A percentile compares a stretch with the other conserved stretches of the same genome.
Conservation (phyloP, 2,888 invertebrate species). For the Xestia xanthographa region DNA sequence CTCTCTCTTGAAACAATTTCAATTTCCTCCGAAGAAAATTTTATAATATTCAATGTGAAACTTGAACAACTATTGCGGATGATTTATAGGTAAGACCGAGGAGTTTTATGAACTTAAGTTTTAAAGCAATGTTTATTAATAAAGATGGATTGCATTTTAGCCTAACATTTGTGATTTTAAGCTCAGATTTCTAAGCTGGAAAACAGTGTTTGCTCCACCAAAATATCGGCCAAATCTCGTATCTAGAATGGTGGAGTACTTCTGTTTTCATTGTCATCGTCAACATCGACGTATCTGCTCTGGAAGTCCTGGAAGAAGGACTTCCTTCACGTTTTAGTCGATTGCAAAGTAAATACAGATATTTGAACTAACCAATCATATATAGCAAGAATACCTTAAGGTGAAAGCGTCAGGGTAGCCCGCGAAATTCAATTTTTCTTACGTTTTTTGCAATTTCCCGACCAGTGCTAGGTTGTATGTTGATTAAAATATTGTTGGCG, state of each 20-base stretch:
- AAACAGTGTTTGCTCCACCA: neutral
- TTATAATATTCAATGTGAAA: constrained; percentile 64
- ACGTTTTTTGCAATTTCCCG: too few relatives aligned
- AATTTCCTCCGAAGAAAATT: constrained; percentile 63
- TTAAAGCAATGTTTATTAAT: constrained; percentile 13
- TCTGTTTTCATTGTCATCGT: neutral
- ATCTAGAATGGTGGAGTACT: neutral
- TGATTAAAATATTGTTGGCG: too few relatives aligned
- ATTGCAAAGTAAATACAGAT: constrained; percentile 1
- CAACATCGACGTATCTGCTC: neutral
- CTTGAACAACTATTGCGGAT: constrained; percentile 51
- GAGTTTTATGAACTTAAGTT: constrained; percentile 12
- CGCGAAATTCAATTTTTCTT: too few relatives aligned
- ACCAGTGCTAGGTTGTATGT: too few relatives aligned
- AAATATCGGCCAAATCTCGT: neutral
- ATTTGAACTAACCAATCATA: too few relatives aligned
- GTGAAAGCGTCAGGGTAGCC: too few relatives aligned
- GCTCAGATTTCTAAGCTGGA: neutral
- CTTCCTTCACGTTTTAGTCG: neutral
- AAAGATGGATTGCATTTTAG: neutral
- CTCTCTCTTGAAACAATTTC: constrained; percentile 63
- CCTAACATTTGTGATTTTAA: neutral
- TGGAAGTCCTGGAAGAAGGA: neutral
- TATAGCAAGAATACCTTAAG: too few relatives aligned
- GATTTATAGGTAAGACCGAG: constrained; percentile 47